Percentiles rank a stretch among this genome's conserved stretches.
Conservation (phyloP, 2,888 invertebrate genomes). For the Pyrocoelia pectoralis region DNA sequence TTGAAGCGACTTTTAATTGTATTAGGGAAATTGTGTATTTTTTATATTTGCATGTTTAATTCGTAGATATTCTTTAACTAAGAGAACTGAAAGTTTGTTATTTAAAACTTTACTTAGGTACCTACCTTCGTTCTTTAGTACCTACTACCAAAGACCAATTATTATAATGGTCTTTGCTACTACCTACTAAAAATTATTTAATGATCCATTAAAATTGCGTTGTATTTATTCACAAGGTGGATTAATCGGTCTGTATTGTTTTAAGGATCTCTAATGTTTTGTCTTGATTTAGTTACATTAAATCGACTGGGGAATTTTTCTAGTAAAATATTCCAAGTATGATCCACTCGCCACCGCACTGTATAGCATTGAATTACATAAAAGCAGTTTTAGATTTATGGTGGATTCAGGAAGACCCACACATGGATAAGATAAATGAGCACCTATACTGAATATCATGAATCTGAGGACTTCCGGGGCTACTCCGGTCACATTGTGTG, state of each 20-base stretch:
- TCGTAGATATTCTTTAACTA: slow-evolving; percentile 33
- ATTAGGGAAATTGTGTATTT: slow-evolving; percentile 51
- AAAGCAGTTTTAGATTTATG: slow-evolving; percentile 29
- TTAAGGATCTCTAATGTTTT: too few relatives aligned
- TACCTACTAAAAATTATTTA: too few relatives aligned
- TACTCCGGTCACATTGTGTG: slow-evolving; percentile 49
- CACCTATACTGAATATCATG: slow-evolving; percentile 42
- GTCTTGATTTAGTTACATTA: too few relatives aligned
- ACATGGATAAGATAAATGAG: slow-evolving; percentile 38
- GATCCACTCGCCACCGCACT: not conserved
- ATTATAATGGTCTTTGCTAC: too few relatives aligned
- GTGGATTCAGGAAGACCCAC: slow-evolving; percentile 23
- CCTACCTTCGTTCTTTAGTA: not conserved
- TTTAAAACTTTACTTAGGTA: slow-evolving; percentile 10
- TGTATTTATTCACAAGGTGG: too few relatives aligned
- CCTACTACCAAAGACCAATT: too few relatives aligned
- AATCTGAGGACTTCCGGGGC: slow-evolving; percentile 50
- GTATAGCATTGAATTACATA: slow-evolving; percentile 16
- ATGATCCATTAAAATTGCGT: too few relatives aligned
- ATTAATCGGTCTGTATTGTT: too few relatives aligned
- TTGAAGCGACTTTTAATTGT: slow-evolving; percentile 59
- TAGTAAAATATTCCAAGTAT: not conserved
- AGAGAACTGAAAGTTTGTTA: slow-evolving; percentile 18
- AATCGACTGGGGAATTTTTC: too few relatives aligned
- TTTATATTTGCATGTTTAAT: slow-evolving; percentile 49